phyloP scores from a whole-genome alignment of 1,140 invertebrate species.

The Trichomalopsis sarcophagae region DNA sequence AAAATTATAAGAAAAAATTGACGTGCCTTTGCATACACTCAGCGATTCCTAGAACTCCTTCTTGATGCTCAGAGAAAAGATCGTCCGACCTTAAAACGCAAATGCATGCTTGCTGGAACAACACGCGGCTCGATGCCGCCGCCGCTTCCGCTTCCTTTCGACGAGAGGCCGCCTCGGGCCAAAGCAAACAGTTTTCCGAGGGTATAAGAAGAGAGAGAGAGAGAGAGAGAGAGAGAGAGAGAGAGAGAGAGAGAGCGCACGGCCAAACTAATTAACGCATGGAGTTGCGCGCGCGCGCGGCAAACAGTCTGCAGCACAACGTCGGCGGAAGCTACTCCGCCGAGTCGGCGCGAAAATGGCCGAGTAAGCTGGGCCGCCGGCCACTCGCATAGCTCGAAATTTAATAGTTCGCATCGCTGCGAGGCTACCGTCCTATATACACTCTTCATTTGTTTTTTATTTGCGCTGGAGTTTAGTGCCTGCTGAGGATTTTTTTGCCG shows the following conservation, averaged over 20 bases:
- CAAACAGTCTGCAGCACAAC: constrained; percentile 16
- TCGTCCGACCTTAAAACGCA: not conserved
- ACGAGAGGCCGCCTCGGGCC: not conserved
- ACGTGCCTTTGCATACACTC: too few species aligned
- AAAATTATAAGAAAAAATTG: too few species aligned
- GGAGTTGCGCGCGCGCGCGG: not conserved
- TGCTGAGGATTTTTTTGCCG: too few species aligned
- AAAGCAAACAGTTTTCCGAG: constrained; percentile 46
- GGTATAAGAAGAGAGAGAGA: too few species aligned
- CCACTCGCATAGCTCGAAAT: constrained; percentile 21
- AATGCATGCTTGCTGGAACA: constrained; percentile 20
- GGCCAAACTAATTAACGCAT: constrained; percentile 44
- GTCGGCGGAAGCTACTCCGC: not conserved
- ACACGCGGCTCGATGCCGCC: not conserved
- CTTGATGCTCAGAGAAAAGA: not conserved
- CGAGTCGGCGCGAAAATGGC: constrained; percentile 29
- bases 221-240: too few species aligned
- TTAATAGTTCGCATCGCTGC: constrained; percentile 43
- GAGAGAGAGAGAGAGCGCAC: too few species aligned
- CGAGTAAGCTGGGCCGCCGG: constrained; percentile 20
- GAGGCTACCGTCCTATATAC: not conserved
- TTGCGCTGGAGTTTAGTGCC: too few species aligned
- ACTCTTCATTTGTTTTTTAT: constrained; percentile 17
- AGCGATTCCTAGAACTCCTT: not conserved
- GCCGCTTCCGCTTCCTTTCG: constrained; percentile 32